Evolutionary conservation across 2,113 vertebrate species (phyloP).

Genomic region (Cyanistes caeruleus): DNA sequence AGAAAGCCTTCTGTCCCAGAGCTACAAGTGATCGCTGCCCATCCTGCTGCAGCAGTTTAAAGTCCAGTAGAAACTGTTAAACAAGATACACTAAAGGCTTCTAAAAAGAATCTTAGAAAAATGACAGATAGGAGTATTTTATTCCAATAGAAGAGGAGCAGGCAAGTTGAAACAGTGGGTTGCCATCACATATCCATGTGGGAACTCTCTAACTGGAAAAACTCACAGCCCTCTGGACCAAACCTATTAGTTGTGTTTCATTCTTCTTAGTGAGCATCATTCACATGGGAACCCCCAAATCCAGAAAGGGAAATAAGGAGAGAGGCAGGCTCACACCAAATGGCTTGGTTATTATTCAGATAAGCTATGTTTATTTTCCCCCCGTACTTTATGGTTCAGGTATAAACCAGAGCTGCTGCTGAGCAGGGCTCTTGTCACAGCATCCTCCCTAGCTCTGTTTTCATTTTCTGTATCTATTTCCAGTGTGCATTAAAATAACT

Average conservation of each 20-base stretch:
- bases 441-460: not conserved
- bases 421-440: conserved; percentile 7
- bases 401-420: not conserved
- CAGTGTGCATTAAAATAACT: conserved; percentile 29
- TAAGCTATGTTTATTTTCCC: not conserved
- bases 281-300: not conserved
- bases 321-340: not conserved
- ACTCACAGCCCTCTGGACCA: not conserved
- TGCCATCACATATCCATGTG: not conserved
- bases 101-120: not conserved
- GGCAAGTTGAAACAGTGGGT: not conserved
- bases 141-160: not conserved
- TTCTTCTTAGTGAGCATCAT: not conserved
- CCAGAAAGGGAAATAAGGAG: not conserved
- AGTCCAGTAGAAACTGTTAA: not conserved
- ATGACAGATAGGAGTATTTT: not conserved
- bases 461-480: conserved; percentile 24
- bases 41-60: not conserved
- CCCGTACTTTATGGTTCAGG: not conserved
- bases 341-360: not conserved
- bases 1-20: not conserved
- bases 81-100: not conserved
- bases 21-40: not conserved
- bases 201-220: not conserved
- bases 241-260: not conserved